Evolutionary conservation across 2,888 invertebrate species (phyloP).

Genomic region (Oeneis ivallda): DNA sequence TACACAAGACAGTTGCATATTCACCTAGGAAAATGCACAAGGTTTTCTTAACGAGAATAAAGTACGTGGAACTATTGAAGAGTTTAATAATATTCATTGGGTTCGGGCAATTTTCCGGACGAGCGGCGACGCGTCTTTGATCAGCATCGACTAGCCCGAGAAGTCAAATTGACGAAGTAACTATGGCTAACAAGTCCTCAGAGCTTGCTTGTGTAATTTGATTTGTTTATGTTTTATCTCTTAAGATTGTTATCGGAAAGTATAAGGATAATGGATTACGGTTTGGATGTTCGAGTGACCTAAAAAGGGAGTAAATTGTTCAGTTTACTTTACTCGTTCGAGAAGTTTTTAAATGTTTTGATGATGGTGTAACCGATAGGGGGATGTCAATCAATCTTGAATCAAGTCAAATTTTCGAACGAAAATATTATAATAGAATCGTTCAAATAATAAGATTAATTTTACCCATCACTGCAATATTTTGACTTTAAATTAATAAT

Average conservation of each 20-base stretch:
- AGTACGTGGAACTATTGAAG: slow-evolving; percentile 75
- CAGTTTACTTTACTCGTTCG: too few species aligned
- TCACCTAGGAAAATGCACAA: slow-evolving; percentile 42
- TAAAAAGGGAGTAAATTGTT: neutral
- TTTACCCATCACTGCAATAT: neutral
- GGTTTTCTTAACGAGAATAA: slow-evolving; percentile 66
- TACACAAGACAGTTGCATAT: slow-evolving; percentile 15
- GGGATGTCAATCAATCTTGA: neutral
- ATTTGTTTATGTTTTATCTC: slow-evolving; percentile 35
- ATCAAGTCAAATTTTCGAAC: neutral
- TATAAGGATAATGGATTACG: slow-evolving; percentile 3
- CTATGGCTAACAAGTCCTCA: slow-evolving; percentile 53
- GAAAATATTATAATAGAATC: neutral
- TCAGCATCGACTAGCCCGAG: slow-evolving; percentile 64
- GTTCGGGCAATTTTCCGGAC: slow-evolving; percentile 78
- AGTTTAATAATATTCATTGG: slow-evolving; percentile 82
- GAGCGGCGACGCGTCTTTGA: slow-evolving; percentile 77
- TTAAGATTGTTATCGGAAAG: slow-evolving; percentile 19
- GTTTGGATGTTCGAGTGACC: slow-evolving; percentile 6
- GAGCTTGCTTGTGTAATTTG: slow-evolving; percentile 44
- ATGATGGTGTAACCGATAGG: neutral
- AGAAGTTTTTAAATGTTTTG: neutral
- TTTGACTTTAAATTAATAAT: neutral
- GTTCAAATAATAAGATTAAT: neutral
- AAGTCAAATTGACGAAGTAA: slow-evolving; percentile 68